Evolutionary conservation across 1,140 invertebrate genomes (phyloP).

Genomic region (roundworm (Caenorhabditis elegans)): WBcel235 BX284602.5:6813001-6813500

Average conservation of each 20-base stretch:
- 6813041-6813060: too few species aligned
- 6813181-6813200: constrained; percentile 67
- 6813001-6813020: not conserved
- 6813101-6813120: constrained; percentile 61
- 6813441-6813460: too few species aligned
- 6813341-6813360: too few species aligned
- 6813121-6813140: constrained; percentile 58
- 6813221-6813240: constrained; percentile 54
- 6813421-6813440: too few species aligned
- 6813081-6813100: constrained; percentile 66
- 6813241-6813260: constrained; percentile 48
- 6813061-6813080: constrained; percentile 17
- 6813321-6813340: too few species aligned
- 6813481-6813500: too few species aligned
- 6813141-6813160: constrained; percentile 58
- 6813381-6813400: too few species aligned
- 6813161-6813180: constrained; percentile 65
- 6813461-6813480: too few species aligned
- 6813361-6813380: too few species aligned
- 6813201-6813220: constrained; percentile 61
- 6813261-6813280: constrained; percentile 9
- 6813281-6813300: too few species aligned
- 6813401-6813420: too few species aligned
- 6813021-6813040: not conserved
- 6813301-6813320: too few species aligned